These are phyloP conservation scores for Aepyceros melampus DNA, from an alignment of 2,113 vertebrate genomes.

Conservation along the genomic window DNA sequence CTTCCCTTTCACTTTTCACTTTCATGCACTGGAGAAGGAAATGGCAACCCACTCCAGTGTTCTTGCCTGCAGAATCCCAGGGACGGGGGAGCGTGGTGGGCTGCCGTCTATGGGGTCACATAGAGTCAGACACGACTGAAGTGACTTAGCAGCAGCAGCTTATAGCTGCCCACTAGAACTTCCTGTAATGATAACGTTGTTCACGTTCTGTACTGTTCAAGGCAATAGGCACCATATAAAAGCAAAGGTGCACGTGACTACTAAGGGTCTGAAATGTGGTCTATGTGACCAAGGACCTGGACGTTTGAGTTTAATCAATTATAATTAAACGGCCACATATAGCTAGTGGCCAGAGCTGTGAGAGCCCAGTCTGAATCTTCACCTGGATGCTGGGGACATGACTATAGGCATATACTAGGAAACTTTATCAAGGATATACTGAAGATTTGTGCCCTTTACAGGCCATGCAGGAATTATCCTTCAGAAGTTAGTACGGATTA, in stretches of 20 bases:
- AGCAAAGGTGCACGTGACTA: background rate
- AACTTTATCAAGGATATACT: background rate
- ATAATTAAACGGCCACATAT: background rate
- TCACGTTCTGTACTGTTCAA: background rate
- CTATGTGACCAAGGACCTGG: background rate
- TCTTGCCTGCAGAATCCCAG: no score
- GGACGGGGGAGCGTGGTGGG: no score
- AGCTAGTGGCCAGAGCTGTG: background rate
- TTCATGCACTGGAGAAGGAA: no score
- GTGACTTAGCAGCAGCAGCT: no score
- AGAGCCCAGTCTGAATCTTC: background rate
- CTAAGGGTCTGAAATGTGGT: background rate
- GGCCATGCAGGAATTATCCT: background rate
- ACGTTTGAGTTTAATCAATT: background rate
- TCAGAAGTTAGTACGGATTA: background rate
- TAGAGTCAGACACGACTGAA: no score
- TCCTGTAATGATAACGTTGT: background rate
- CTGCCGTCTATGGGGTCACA: no score
- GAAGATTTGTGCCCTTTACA: background rate
- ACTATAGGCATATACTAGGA: background rate
- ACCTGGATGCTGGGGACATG: background rate
- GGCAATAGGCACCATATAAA: fast-evolving
- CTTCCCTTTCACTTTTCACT: no score
- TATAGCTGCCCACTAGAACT: background rate
- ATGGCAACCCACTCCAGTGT: no score